Base-by-base conservation (phyloP, 2,113 vertebrate genomes). In the Thermophis baileyi region DNA sequence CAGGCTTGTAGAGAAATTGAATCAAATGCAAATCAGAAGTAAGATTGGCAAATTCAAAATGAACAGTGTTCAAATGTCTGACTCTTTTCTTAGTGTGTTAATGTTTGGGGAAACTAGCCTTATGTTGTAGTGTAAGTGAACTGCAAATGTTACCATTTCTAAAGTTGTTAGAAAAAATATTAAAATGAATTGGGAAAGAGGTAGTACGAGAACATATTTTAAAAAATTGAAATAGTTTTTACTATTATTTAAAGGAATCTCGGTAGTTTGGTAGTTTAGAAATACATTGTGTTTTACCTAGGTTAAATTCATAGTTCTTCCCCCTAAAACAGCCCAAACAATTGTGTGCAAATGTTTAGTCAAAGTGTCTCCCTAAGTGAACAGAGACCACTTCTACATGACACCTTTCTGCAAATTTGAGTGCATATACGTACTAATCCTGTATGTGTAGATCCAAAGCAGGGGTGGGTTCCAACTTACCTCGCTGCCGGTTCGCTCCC, bases 211-310 rank as follows among this genome's bases (percentile, higher is more conserved):
- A 44, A 89, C 92, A 94, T 92, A 92, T 3, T 60, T 63, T 63
- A 9, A 30, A 63, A 81, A 25, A 94, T 46, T 86, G 74, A 12
- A 30, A 20, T 1, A 90, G 50, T 50, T 53, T 95, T 95, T 93
- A 91, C 89, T 95, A 95, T 57, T 95, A 91, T 95, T 91, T 97
- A 95, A 96, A 96, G 94, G 96, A 96, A 94, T 92, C 87, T 94
- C 92, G 93, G 93, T 51, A 54, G 69, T 88, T 27, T 93, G 95
- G 27, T 30, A 30, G 10, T 63, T 63, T 63, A 63, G 27, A 63
- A 30, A 63, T 30, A 30, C 57, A 12, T 30, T 63, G 25, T 30
- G 60, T 30, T 63, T 63, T 63, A 30, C 9, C 60, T 30, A 30
- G 27, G 9, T 30, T 30, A 63, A 63, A 63, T 60, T 60, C 25